Base-by-base conservation (phyloP, 2,888 invertebrate genomes). In the Drosophila nigritarsus region DNA sequence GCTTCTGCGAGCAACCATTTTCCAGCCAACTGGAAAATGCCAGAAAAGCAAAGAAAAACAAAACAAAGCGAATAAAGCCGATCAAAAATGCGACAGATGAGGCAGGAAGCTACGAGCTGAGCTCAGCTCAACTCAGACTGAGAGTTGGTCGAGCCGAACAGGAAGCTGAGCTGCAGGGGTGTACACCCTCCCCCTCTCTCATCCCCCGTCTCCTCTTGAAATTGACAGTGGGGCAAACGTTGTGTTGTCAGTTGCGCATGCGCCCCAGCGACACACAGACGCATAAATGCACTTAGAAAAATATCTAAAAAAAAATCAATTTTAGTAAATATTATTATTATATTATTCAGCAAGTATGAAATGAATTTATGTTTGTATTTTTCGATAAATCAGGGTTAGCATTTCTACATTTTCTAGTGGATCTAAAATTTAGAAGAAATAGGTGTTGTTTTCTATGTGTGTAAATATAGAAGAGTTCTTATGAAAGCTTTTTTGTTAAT, bases 1-100 rank as follows among this genome's bases (percentile, higher is more conserved):
- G 45, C 45, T 45, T 75, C 70, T 65, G 69, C 74, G 87, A 83
- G 73, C 73, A 76, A 82, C 88, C 82, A 83, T 85, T 87, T 87
- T 80, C 76, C 74, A 66, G 61, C 29, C 64, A 66, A 72, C 72
- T 65, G 62, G 29, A 8, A 50, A 48, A 38, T 5, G 62, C 34
- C 49, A 71, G 24, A 58, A 69, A 66, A 60, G 68, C 64, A 67
- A 73, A 60, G 61, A 66, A 74, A 48, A 20, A 32, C 53, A 53
- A 36, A 62, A 8, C 15, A 45, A 24, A 45, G 3, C 34, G 64
- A 54, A 51, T 32, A 61, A 65, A 65, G 20, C 20, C 49, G 60
- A 48, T 64, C 51, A 32, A 66, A 68, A 50, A 40, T 49, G 42
- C 11, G 51, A 71, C 53, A 36, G 62, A 59, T 65, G 48, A 59